These are phyloP conservation scores for Platycnemis pennipes DNA, from an alignment of 2,888 invertebrate species.

Conservation along the genomic window DNA sequence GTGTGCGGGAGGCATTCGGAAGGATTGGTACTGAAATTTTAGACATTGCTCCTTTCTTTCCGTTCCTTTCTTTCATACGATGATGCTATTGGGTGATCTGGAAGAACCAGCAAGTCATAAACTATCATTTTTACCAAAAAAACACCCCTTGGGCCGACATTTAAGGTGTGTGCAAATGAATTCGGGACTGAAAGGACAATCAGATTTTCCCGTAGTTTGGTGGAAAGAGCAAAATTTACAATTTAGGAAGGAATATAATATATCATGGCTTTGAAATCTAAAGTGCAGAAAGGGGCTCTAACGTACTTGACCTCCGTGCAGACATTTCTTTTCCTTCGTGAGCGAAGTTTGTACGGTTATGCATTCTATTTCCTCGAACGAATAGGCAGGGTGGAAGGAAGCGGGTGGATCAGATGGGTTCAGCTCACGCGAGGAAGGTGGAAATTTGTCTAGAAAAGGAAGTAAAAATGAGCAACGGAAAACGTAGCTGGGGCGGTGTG, in stretches of 20 bases:
- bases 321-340: not conserved
- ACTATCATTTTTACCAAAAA: too few species aligned
- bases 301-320: not conserved
- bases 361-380: not conserved
- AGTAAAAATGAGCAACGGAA: not conserved
- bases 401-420: not conserved
- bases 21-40: not conserved
- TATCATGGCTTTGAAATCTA: not conserved
- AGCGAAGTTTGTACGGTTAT: not conserved
- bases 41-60: not conserved
- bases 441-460: slow-evolving; percentile 32
- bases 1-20: not conserved
- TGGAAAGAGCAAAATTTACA: not conserved
- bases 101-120: not conserved
- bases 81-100: not conserved
- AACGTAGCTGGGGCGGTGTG: not conserved
- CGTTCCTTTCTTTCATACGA: not conserved
- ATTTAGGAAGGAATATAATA: not conserved
- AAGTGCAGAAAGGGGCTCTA: not conserved
- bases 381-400: not conserved
- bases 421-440: not conserved
- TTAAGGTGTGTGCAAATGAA: too few species aligned
- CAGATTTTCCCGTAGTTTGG: not conserved
- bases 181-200: not conserved
- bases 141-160: too few species aligned